phyloP scores from a whole-genome alignment of 1,140 invertebrate genomes.

The Drosophila novamexicana region DNA sequence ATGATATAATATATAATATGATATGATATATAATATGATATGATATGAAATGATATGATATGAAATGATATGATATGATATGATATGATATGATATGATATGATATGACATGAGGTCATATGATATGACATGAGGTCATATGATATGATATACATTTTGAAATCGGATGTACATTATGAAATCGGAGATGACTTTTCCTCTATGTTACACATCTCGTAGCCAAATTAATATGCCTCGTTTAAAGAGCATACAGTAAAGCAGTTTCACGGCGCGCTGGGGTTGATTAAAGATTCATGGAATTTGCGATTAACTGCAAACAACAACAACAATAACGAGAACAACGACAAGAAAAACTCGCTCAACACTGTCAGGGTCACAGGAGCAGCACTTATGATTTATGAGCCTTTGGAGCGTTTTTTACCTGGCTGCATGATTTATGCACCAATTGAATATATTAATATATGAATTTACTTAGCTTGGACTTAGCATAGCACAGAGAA shows the following conservation, averaged over 20 bases:
- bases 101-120: no score
- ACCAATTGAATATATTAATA: conserved; percentile 43
- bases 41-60: no score
- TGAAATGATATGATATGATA: no score
- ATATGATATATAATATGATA: no score
- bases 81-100: no score
- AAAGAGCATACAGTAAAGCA: not conserved
- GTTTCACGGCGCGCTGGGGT: conserved; percentile 16
- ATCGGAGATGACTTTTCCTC: no score
- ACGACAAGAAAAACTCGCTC: not conserved
- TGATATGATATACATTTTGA: no score
- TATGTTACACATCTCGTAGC: no score
- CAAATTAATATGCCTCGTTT: no score
- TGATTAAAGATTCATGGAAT: conserved; percentile 69
- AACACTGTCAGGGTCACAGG: conserved; percentile 11
- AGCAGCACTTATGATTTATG: conserved; percentile 55
- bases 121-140: no score
- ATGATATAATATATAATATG: no score
- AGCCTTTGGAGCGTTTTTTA: conserved; percentile 16
- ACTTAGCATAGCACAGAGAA: not conserved
- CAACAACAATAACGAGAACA: conserved; percentile 19
- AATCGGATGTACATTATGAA: no score
- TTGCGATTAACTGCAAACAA: conserved; percentile 67
- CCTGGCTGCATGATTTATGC: conserved; percentile 40
- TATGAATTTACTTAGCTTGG: conserved; percentile 5